Evolutionary conservation across 2,888 invertebrate species (phyloP), one percentile per base, ranked within the genome.

Genomic region (Amphipoea oculea): DNA sequence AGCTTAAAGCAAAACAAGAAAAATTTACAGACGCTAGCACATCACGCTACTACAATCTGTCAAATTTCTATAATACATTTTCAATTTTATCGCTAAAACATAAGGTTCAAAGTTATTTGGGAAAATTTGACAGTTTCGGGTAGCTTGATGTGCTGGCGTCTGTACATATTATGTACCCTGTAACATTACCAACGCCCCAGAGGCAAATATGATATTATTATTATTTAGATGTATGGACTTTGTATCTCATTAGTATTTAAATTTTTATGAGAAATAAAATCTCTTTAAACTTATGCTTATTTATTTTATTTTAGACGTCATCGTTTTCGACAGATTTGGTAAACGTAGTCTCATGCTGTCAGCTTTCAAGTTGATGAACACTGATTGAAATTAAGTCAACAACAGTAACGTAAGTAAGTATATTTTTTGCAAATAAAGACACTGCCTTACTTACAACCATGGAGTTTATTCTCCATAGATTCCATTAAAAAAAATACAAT

Each of bases 271-370:
- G 23, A 57, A 57, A 23, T 23, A 57, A 57, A 57, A 9, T 11
- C 20, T 54, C 54, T 7, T 48, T 48, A 17, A 20, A 51, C 6
- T 4, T 48, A 45, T 45, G 48, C 14, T 23, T n/a, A 23, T 57
- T 57, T 66, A 63, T 78, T 48, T 69, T 62, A 9, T 78, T 48
- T 69, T 62, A 9, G 5, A 60, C 20, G 17, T 42, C n/a, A 60
- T 65, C 11, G 12, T 60, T 42, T 57, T 29, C 48, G 42, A 62
- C 29, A 14, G 74, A 54, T 70, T 63, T 51, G 14, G 17, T 73
- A 7, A 20, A 36, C 12, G n/a, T 45, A 60, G 12, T 17, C 20
- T 36, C 17, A n/a, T 4, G 57, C 17, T 7, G 36, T 36, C 72
- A 36, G 5, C 9, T 2, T 60, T 48, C 45, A 48, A 20, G 12